Conservation (phyloP, 1,140 invertebrate species). For the Mycetomoellerius zeteki region DNA sequence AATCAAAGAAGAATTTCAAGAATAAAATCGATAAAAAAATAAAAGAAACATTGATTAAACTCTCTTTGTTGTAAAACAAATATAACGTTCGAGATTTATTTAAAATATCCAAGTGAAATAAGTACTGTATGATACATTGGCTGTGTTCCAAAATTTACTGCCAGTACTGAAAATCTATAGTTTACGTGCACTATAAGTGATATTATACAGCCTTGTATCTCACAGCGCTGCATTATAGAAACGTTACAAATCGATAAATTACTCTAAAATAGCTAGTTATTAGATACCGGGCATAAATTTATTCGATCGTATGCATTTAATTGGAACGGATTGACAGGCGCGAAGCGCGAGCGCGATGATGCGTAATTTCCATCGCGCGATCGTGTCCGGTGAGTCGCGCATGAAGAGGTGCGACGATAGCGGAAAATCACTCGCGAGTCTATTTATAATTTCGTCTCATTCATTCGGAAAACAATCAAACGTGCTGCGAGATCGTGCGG, state of each 20-base stretch:
- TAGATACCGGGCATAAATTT: slow-evolving; percentile 64
- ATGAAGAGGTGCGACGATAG: slow-evolving; percentile 45
- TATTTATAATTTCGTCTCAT: slow-evolving; percentile 76
- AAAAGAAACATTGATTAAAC: neutral
- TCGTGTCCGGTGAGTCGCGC: slow-evolving; percentile 20
- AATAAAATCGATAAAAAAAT: neutral
- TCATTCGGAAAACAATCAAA: slow-evolving; percentile 75
- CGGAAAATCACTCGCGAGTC: slow-evolving; percentile 61
- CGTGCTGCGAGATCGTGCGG: slow-evolving; percentile 62
- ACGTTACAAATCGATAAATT: slow-evolving; percentile 66
- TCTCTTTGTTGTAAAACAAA: neutral
- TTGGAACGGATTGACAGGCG: slow-evolving; percentile 43
- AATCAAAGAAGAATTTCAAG: neutral
- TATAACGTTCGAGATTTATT: slow-evolving; percentile 23
- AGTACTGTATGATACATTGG: neutral
- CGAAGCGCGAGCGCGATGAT: slow-evolving; percentile 58
- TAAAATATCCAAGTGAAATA: neutral
- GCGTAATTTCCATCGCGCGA: slow-evolving; percentile 70
- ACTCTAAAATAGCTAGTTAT: slow-evolving; percentile 63
- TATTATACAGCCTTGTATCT: no score
- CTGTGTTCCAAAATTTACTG: no score
- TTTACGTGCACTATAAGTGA: no score
- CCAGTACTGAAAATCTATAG: no score
- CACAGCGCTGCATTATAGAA: neutral
- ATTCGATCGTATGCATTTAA: slow-evolving; percentile 47